These are phyloP conservation scores for Octopus sinensis DNA, from an alignment of 1,140 invertebrate genomes.

Conservation along the genomic window DNA sequence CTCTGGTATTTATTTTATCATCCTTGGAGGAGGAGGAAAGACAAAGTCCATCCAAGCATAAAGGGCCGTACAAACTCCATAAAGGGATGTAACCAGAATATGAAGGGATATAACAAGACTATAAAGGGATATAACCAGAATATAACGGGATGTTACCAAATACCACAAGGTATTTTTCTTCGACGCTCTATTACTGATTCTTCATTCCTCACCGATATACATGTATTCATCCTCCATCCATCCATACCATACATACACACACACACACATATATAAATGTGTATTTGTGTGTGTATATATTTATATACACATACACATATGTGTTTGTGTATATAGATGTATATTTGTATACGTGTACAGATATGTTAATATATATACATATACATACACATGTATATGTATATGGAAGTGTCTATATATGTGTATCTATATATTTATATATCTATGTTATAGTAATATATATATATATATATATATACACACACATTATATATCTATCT, in stretches of 20 bases:
- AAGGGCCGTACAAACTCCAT: too few relatives aligned
- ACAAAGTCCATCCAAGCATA: too few relatives aligned
- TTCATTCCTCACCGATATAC: too few relatives aligned
- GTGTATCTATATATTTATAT: not conserved
- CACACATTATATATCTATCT: not conserved
- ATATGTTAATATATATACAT: not conserved
- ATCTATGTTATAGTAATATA: not conserved
- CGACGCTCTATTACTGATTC: too few relatives aligned
- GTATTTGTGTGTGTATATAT: not conserved
- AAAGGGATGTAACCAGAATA: too few relatives aligned
- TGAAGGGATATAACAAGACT: too few relatives aligned
- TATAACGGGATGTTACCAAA: too few relatives aligned
- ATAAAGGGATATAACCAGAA: too few relatives aligned
- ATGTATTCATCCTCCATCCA: too few relatives aligned
- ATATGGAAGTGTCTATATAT: not conserved
- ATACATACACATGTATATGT: not conserved
- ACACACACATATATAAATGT: not conserved
- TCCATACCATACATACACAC: not conserved
- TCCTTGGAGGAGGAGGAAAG: too few relatives aligned
- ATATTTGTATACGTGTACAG: not conserved
- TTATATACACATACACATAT: not conserved
- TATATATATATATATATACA: conserved; percentile 2
- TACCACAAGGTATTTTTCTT: too few relatives aligned
- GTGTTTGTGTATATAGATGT: not conserved
- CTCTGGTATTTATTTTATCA: too few relatives aligned